Evolutionary conservation across 2,888 invertebrate genomes (phyloP).

Genomic region (Dorcus parallelipipedus): DNA sequence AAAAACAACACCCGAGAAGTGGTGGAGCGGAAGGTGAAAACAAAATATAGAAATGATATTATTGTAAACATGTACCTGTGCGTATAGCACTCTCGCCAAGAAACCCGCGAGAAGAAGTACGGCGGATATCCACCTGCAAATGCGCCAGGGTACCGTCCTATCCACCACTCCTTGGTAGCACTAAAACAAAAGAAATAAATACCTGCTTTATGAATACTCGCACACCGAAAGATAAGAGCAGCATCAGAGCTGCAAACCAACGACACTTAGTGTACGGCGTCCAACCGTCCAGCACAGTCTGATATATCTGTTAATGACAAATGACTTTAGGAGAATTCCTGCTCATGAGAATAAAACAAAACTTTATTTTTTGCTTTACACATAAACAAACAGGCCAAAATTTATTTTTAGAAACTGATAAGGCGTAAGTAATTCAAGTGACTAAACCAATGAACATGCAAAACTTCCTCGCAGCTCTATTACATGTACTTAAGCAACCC

Average conservation of each 20-base stretch:
- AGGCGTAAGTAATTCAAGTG: too few species aligned
- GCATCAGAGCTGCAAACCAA: slow-evolving; percentile 71
- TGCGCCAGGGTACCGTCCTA: slow-evolving; percentile 50
- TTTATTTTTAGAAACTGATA: too few species aligned
- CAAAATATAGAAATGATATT: slow-evolving; percentile 8
- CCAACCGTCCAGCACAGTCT: slow-evolving; percentile 81
- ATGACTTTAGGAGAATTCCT: too few species aligned
- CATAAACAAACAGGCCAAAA: too few species aligned
- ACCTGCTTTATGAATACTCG: slow-evolving; percentile 82
- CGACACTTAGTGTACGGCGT: slow-evolving; percentile 78
- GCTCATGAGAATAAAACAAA: too few species aligned
- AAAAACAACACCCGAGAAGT: slow-evolving; percentile 18
- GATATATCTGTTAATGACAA: slow-evolving; percentile 61
- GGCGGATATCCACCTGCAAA: slow-evolving; percentile 46
- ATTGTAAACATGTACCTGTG: slow-evolving; percentile 43
- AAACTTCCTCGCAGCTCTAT: too few species aligned
- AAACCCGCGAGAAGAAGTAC: slow-evolving; percentile 46
- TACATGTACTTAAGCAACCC: too few species aligned
- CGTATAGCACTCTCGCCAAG: slow-evolving; percentile 48
- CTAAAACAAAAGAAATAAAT: slow-evolving; percentile 48
- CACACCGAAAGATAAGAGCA: slow-evolving; percentile 72
- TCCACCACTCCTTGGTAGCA: slow-evolving; percentile 53
- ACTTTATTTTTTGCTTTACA: too few species aligned
- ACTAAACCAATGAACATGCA: too few species aligned
- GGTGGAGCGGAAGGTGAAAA: slow-evolving; percentile 25